These are phyloP conservation scores for Sycophaga agraensis DNA, from an alignment of 1,140 invertebrate species.

Conservation along the genomic window DNA sequence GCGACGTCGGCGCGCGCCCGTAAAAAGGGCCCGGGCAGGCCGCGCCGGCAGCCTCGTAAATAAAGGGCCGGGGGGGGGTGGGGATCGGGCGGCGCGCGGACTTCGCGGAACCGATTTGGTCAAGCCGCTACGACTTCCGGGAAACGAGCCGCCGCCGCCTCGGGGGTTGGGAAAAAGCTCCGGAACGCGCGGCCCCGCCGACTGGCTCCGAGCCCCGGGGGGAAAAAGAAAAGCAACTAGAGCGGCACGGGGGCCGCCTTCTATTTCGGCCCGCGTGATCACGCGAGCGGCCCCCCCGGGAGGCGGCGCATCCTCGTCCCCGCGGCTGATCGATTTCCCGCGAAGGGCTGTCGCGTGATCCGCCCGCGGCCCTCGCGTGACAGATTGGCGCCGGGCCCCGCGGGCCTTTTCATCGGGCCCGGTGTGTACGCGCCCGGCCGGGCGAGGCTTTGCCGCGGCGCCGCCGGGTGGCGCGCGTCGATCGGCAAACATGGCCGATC, in stretches of 20 bases:
- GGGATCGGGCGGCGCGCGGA: not conserved
- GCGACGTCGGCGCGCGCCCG: slow-evolving; percentile 30
- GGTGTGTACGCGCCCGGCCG: not conserved
- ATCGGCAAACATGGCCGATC: no score
- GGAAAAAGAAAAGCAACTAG: not conserved
- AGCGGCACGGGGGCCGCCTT: not conserved
- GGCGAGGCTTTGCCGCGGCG: no score
- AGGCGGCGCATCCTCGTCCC: not conserved
- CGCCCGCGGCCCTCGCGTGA: slow-evolving; percentile 27
- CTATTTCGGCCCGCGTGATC: not conserved
- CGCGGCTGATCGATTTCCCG: slow-evolving; percentile 16
- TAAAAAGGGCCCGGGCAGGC: slow-evolving; percentile 40
- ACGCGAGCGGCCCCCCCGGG: slow-evolving; percentile 1
- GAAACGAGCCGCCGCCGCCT: slow-evolving; percentile 31
- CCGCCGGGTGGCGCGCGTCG: no score
- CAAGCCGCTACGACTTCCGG: slow-evolving; percentile 41
- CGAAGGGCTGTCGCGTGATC: slow-evolving; percentile 21
- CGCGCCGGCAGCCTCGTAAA: not conserved
- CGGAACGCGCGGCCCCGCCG: no score
- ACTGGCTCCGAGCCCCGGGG: not conserved
- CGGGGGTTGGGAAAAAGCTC: not conserved
- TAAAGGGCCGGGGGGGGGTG: slow-evolving; percentile 21
- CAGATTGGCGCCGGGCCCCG: not conserved
- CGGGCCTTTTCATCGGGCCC: not conserved
- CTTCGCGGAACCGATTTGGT: slow-evolving; percentile 38